Percentiles rank a stretch among this genome's conserved stretches.
phyloP scores from a whole-genome alignment of 2,797 vertebrate species.

The Sphaeramia orbicularis region DNA sequence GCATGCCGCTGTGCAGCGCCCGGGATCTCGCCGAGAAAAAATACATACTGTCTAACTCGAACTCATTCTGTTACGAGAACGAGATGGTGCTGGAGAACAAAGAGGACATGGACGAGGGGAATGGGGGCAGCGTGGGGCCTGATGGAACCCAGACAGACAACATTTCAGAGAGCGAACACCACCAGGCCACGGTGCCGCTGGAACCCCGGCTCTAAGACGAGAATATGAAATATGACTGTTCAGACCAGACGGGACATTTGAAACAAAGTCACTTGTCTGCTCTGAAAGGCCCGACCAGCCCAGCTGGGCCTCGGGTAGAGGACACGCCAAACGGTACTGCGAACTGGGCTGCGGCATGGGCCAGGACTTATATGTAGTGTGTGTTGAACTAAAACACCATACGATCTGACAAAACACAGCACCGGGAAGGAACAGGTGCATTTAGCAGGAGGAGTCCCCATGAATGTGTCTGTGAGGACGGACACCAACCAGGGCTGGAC shows the following conservation, averaged over 20 bases:
- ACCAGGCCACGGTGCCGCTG: conserved; percentile 89
- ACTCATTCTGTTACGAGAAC: conserved; percentile 99
- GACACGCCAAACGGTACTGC: conserved; percentile 90
- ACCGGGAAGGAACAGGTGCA: conserved; percentile 71
- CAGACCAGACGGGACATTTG: conserved; percentile 67
- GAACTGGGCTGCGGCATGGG: conserved; percentile 65
- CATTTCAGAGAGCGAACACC: conserved; percentile 91
- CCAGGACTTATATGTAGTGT: conserved; percentile 71
- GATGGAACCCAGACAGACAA: conserved; percentile 95
- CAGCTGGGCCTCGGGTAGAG: conserved; percentile 81
- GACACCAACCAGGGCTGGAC: conserved; percentile 55
- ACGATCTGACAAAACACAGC: conserved; percentile 77
- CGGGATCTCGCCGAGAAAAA: conserved; percentile 98
- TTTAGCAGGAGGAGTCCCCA: conserved; percentile 65
- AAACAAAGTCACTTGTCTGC: conserved; percentile 72
- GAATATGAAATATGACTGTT: conserved; percentile 96
- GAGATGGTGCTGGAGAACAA: conserved; percentile 95
- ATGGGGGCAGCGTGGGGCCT: conserved; percentile 90
- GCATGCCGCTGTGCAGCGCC: conserved; percentile 95
- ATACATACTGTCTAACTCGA: conserved; percentile 92
- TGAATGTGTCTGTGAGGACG: conserved; percentile 59
- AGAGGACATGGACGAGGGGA: conserved; percentile 93
- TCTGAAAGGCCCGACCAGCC: conserved; percentile 78
- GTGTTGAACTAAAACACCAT: conserved; percentile 67
- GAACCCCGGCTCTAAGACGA: conserved; percentile 92